Evolutionary conservation across 2,797 vertebrate species (phyloP), one percentile per base, ranked within the genome.

Genomic region (Thamnophis elegans): DNA sequence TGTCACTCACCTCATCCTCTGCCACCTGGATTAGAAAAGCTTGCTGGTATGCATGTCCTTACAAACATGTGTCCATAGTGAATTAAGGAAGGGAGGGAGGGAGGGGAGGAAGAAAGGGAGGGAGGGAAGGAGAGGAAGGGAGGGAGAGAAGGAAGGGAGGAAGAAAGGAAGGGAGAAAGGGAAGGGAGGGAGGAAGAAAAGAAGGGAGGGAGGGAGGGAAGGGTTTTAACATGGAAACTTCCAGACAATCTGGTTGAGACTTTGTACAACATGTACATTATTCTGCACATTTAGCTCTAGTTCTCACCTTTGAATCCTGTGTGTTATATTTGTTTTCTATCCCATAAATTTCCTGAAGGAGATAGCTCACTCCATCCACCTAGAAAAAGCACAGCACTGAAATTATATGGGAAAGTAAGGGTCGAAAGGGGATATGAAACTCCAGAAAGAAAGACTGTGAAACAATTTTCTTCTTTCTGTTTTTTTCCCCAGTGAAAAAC

Each of bases 301-400:
- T 85, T 0, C 42, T 1, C 90, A 97, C 99, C 98, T 99, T 99
- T 93, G 98, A 98, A 95, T 99, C 99, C 91, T 99, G 99, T 0
- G 98, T 98, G 98, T 99, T 99, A 97, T 99, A 99, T 96, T 99
- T 99, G 98, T 99, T 99, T 97, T 99, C 99, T 0, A 99, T 99
- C 92, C 99, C 99, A 0, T 99, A 99, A 97, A 99, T 99, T 97
- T 99, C 99, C 97, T 99, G 99, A 93, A 99, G 98, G 0, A 99
- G 98, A 96, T 99, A 99, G 97, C 99, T 99, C 95, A 99, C 99
- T 3, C 99, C 99, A 90, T 99, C 99, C 96, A 99, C 99, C 99
- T 99, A 95, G 25, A 93, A 56, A 42, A 73, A 8, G 36, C 32
- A 56, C 14, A 53, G 36, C 65, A 78, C 60, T 78, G 28, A 53